These are phyloP conservation scores for Esperia sulphurella DNA, from an alignment of 2,888 invertebrate species.

Conservation along the genomic window DNA sequence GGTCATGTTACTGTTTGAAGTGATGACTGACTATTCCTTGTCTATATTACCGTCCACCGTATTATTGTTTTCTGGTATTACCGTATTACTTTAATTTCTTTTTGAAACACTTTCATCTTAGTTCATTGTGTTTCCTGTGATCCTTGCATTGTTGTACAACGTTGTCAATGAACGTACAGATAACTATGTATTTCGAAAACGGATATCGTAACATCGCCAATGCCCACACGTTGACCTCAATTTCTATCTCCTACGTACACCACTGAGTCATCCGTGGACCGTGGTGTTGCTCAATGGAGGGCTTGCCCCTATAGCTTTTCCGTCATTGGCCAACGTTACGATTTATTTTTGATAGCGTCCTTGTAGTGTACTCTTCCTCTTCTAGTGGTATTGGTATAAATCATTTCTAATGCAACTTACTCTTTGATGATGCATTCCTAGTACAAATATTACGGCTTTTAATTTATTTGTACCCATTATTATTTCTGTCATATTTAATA, in stretches of 20 bases:
- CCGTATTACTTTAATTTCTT: too few species aligned
- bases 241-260: conserved; percentile 41
- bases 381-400: background rate
- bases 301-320: conserved; percentile 44
- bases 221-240: conserved; percentile 44
- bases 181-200: background rate
- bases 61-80: too few species aligned
- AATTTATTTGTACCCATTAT: too few species aligned
- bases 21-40: too few species aligned
- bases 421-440: background rate
- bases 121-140: too few species aligned
- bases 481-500: too few species aligned
- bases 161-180: background rate
- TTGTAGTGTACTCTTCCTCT: conserved; percentile 9
- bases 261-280: conserved; percentile 48
- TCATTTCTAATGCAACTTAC: background rate
- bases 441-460: background rate
- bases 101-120: too few species aligned
- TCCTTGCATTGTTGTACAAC: too few species aligned
- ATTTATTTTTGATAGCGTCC: conserved; percentile 19
- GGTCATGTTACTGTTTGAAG: background rate
- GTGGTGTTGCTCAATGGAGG: conserved; percentile 39
- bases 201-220: conserved; percentile 6
- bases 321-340: conserved; percentile 32
- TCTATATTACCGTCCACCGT: too few species aligned